Evolutionary conservation across 2,113 vertebrate genomes (phyloP).

Genomic region (Halcyon senegalensis): DNA sequence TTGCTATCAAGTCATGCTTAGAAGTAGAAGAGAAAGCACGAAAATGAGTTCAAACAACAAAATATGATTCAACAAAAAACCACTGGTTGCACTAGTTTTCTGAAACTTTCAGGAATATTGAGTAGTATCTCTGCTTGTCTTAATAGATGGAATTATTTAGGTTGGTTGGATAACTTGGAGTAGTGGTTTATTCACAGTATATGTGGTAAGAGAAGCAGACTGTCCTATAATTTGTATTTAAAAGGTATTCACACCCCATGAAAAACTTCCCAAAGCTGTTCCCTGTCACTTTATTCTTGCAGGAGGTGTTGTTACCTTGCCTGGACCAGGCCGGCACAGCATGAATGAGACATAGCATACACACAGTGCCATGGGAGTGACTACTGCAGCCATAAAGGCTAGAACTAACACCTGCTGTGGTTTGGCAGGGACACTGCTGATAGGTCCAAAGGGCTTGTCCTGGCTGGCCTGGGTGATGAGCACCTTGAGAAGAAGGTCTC

Average conservation of each 20-base stretch:
- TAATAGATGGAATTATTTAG: neutral
- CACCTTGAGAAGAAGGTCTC: neutral
- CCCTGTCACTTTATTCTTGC: neutral
- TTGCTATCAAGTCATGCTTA: neutral
- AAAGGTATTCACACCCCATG: neutral
- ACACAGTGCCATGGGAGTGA: rapidly evolving
- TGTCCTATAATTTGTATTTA: neutral
- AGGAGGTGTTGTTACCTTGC: neutral
- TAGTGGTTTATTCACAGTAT: neutral
- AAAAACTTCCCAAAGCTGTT: neutral
- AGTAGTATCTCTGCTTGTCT: neutral
- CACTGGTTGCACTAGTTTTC: neutral
- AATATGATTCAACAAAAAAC: neutral
- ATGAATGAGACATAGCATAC: neutral
- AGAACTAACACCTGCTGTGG: neutral
- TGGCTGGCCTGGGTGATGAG: neutral
- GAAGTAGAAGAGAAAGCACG: neutral
- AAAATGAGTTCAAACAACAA: neutral
- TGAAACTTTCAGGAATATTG: neutral
- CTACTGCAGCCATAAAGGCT: rapidly evolving
- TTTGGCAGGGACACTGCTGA: neutral
- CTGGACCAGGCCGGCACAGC: neutral
- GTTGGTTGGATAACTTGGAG: neutral
- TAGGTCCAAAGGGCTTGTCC: neutral
- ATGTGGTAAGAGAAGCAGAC: neutral